Percentiles rank a stretch among this genome's conserved stretches.
phyloP scores from a whole-genome alignment of 1,140 invertebrate species.

The Potamilus streckersoni region DNA sequence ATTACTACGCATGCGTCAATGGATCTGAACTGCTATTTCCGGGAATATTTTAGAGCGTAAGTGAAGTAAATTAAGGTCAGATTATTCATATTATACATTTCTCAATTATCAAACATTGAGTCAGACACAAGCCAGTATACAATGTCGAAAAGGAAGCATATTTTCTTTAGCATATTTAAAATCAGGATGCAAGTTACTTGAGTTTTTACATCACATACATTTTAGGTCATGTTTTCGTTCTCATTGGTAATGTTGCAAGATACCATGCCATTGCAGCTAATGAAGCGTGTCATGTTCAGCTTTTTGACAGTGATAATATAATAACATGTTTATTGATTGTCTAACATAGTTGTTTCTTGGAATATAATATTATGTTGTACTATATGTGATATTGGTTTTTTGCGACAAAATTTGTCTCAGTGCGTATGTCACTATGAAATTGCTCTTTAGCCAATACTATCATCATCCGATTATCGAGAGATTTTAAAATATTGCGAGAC shows the following conservation, averaged over 20 bases:
- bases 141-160: neutral
- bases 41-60: slow-evolving; percentile 70
- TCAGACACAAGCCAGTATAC: neutral
- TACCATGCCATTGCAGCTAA: no score
- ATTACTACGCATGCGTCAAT: slow-evolving; percentile 93
- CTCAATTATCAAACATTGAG: slow-evolving; percentile 5
- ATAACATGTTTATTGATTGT: no score
- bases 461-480: no score
- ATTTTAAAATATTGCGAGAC: no score
- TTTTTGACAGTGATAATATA: no score
- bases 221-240: neutral
- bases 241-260: neutral
- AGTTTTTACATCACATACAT: neutral
- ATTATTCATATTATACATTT: slow-evolving; percentile 69
- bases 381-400: no score
- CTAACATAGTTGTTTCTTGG: no score
- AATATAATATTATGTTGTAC: no score
- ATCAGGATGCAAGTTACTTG: neutral
- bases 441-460: no score
- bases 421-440: no score
- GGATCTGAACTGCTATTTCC: slow-evolving; percentile 74
- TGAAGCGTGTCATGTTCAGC: no score
- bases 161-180: neutral
- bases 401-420: no score
- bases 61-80: slow-evolving; percentile 5